Base-by-base conservation (phyloP, 2,888 invertebrate genomes). In the Auanema sp. region DNA sequence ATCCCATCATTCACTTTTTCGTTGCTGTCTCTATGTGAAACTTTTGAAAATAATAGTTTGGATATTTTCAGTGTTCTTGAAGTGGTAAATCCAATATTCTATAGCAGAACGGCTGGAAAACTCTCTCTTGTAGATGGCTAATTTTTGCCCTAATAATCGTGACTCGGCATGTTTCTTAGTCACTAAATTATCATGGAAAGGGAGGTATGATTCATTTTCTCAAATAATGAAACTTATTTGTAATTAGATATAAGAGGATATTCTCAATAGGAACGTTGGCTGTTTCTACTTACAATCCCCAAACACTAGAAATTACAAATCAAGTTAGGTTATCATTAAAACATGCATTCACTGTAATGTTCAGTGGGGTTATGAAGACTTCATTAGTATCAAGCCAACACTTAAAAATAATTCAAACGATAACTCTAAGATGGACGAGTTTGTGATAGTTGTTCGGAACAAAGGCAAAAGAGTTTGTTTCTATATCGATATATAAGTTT, bases 111-210 rank as follows among this genome's bases (percentile, higher is more conserved):
- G 52, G 52, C 52, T 23, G 4, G 4, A 33, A 33, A 5, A 33
- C 8, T 33, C 8, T 3, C 33, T 33, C 8, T 3, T 33, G 33
- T 33, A 65, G 53, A 67, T 70, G 69, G 67, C 71, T 43, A 63
- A 68, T 24, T 78, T 77, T 60, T 71, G 92, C 84, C 91, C 91
- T 87, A 93, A 94, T 86, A 96, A 95, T 88, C 90, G 91, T 84
- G 97, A 98, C 89, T 89, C 95, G 84, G 92, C 93, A 75, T 95
- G 96, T 84, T 98, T 93, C 87, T 89, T 93, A 84, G 94, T 96
- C 84, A 94, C 92, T 42, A 98, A 98, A 87, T 94, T 95, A 85
- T 93, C 88, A 61, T 98, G 97, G 97, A 96, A 94, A 86, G 98
- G 97, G 85, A 96, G 92, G 91, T 91, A 47, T 65, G 77, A 44